Base-by-base conservation (phyloP, 2,888 invertebrate species). In the Acleris cristana region DNA sequence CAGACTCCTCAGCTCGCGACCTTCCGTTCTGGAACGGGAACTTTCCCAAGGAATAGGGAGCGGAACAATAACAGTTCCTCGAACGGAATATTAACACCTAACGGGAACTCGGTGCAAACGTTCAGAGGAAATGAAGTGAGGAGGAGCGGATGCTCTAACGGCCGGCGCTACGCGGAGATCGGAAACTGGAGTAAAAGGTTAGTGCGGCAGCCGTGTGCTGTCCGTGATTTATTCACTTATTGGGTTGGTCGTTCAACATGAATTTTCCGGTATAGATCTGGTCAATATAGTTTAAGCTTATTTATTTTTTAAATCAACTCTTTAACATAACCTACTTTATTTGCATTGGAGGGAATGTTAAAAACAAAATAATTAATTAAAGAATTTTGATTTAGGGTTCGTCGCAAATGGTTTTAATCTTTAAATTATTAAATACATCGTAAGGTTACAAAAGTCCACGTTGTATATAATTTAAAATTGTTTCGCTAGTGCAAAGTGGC, bases 121-220 rank as follows among this genome's bases (percentile, higher is more conserved):
- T 85, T 89, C 72, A 89, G 81, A 87, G 93, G 92, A 90, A 92
- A 91, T 90, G 92, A 93, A 87, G 86, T 90, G 82, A 89, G 92
- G 76, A 90, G 92, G 82, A 90, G 87, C 87, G 91, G 90, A 85
- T 89, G 89, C 77, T 80, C 88, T 71, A 92, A 92, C 85, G 93
- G 94, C 78, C 89, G 94, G 72, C 91, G 94, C 72, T 94, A 94
- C 84, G 94, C 94, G 61, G 94, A 94, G 86, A 94, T 94, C 81
- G 94, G 94, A 83, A 92, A 93, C 88, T 94, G 94, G 94, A 93
- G 86, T 83, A 92, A 92, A 87, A 92, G 92, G 92, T 92, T 76
- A 89, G 91, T 85, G 76, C 64, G 70, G 72, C 70, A 71, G 71
- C 72, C 66, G 70, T 74, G 73, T 72, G 70, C 58, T 67, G 73